Percentiles rank a stretch among this genome's conserved stretches.
Conservation (phyloP, 2,888 invertebrate genomes). For the Artemia sinica region DNA sequence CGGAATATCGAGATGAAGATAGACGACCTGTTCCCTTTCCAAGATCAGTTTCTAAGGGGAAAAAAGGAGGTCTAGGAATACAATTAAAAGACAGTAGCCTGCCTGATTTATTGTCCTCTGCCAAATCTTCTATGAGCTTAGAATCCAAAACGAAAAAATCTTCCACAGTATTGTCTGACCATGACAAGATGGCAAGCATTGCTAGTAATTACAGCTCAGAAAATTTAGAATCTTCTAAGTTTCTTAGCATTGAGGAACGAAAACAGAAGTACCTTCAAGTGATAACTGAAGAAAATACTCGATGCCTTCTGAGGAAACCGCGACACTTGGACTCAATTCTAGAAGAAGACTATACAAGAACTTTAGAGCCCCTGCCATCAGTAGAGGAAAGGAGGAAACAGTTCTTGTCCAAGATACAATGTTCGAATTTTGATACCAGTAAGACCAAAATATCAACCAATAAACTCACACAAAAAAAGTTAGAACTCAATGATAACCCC, state of each 20-base stretch:
- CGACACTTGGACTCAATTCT: neutral
- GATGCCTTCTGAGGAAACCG: neutral
- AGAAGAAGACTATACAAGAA: neutral
- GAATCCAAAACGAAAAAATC: too few relatives aligned
- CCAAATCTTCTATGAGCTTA: too few relatives aligned
- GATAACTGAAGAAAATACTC: constrained; percentile 1
- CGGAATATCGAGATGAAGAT: too few relatives aligned
- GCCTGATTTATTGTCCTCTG: too few relatives aligned
- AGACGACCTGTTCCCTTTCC: constrained; percentile 7
- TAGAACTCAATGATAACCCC: too few relatives aligned
- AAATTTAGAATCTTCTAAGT: neutral
- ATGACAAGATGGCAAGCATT: too few relatives aligned
- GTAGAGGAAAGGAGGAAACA: constrained; percentile 1
- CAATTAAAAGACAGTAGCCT: too few relatives aligned
- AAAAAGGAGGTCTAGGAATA: too few relatives aligned
- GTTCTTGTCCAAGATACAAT: neutral
- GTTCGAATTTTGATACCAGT: neutral
- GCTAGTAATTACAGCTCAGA: too few relatives aligned
- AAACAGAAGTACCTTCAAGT: neutral
- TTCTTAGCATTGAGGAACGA: neutral
- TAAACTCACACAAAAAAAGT: neutral
- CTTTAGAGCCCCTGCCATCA: neutral
- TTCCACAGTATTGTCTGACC: too few relatives aligned
- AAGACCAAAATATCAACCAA: neutral
- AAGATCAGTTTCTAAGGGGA: neutral